phyloP scores from a whole-genome alignment of 2,113 vertebrate species.

The Micronycteris hirsuta region DNA sequence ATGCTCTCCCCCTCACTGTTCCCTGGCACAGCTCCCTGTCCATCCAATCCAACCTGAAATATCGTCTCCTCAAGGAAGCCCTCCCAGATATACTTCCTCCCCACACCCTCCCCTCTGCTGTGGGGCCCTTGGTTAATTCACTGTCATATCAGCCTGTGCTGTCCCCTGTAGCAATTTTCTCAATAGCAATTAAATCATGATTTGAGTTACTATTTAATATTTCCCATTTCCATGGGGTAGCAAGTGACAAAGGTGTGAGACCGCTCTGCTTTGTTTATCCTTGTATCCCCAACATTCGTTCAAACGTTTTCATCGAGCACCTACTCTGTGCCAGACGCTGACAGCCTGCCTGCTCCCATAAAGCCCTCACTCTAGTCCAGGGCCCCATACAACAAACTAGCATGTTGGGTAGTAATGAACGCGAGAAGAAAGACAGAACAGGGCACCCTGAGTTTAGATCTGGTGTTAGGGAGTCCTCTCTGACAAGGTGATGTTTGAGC shows the following conservation, averaged over 20 bases:
- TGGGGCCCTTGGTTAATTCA: neutral
- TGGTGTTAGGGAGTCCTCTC: neutral
- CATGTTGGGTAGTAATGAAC: rapidly evolving
- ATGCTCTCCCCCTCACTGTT: neutral
- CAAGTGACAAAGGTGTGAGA: neutral
- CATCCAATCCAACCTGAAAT: neutral
- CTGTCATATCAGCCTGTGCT: neutral
- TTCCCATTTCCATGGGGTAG: neutral
- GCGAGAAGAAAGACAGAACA: neutral
- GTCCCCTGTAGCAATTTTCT: neutral
- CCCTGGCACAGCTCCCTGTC: neutral
- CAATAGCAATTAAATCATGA: neutral
- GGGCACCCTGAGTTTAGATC: neutral
- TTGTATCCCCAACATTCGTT: neutral
- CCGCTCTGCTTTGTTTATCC: neutral
- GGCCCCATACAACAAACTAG: neutral
- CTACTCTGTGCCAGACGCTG: neutral
- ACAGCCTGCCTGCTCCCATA: rapidly evolving
- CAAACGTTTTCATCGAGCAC: neutral
- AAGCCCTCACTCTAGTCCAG: neutral
- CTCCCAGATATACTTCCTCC: neutral
- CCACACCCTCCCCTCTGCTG: neutral
- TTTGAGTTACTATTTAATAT: neutral
- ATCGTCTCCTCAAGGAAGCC: slow-evolving; percentile 13
- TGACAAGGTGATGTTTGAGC: neutral